A percentile compares a stretch with the other conserved stretches of the same genome.
Conservation (phyloP, 2,888 invertebrate genomes). For the Taenaris catops region DNA sequence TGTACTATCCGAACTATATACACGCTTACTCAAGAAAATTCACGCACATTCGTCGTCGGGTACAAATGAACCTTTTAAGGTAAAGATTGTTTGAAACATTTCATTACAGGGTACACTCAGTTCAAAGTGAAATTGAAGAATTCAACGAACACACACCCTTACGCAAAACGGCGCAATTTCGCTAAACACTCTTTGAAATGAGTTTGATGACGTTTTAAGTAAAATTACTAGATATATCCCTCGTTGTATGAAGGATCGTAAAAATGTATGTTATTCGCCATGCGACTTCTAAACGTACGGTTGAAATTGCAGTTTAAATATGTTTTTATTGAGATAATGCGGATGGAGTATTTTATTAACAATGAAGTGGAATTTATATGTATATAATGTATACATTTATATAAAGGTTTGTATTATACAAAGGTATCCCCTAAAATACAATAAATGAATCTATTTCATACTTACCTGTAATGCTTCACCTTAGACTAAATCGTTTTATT, state of each 20-base stretch:
- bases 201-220: constrained; percentile 17
- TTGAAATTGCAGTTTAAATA: constrained; percentile 2
- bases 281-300: constrained; percentile 5
- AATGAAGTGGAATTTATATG: too few relatives aligned
- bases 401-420: too few relatives aligned
- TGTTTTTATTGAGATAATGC: too few relatives aligned
- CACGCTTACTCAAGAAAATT: constrained; percentile 36
- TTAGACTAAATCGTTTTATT: too few relatives aligned
- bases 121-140: constrained; percentile 26
- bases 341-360: too few relatives aligned
- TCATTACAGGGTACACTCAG: constrained; percentile 38
- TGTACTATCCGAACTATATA: constrained; percentile 33
- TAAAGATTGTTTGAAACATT: constrained; percentile 30
- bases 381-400: too few relatives aligned
- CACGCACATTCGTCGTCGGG: constrained; percentile 37
- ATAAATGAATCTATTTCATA: too few relatives aligned
- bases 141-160: constrained; percentile 19
- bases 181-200: constrained; percentile 14
- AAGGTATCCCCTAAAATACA: too few relatives aligned
- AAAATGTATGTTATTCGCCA: constrained; percentile 1
- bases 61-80: constrained; percentile 28
- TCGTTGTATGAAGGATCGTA: constrained; percentile 1
- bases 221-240: constrained; percentile 8
- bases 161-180: constrained; percentile 15
- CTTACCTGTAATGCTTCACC: too few relatives aligned